phyloP scores from a whole-genome alignment of 2,888 invertebrate species.

The Archips xylosteana region DNA sequence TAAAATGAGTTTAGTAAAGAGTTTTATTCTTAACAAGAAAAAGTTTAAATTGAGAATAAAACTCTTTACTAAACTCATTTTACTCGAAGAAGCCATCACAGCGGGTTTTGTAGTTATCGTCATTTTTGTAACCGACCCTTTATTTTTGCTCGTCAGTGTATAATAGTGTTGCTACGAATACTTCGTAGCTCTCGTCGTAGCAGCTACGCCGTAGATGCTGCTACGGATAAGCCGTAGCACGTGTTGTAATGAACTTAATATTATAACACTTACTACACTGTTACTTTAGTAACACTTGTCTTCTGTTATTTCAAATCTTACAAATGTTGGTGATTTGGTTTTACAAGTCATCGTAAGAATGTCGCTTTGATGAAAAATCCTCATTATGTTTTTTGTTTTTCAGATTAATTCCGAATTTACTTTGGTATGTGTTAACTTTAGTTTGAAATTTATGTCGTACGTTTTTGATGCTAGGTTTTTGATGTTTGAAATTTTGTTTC shows the following conservation, averaged over 20 bases:
- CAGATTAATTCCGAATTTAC: slow-evolving; percentile 29
- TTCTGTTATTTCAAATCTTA: no score
- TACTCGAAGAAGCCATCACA: no score
- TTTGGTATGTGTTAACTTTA: slow-evolving; percentile 29
- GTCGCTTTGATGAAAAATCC: background rate
- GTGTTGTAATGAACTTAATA: background rate
- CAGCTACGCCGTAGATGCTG: slow-evolving; percentile 13
- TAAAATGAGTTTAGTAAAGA: no score
- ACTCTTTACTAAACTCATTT: no score
- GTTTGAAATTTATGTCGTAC: slow-evolving; percentile 16
- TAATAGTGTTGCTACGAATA: no score
- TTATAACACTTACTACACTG: no score
- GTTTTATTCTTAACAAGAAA: no score
- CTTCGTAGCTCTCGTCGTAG: slow-evolving; percentile 4
- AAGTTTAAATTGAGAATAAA: no score
- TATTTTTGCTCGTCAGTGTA: no score
- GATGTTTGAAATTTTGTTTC: background rate
- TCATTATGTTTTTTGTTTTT: slow-evolving; percentile 25
- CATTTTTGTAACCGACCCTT: no score
- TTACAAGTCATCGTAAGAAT: background rate
- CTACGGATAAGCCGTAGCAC: slow-evolving; percentile 5
- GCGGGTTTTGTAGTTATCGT: no score
- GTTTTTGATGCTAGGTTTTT: background rate
- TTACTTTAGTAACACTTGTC: no score
- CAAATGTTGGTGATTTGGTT: background rate